Evolutionary conservation across 2,113 vertebrate genomes (phyloP), one percentile per base, ranked within the genome.

Genomic region (Aegithalos caudatus): DNA sequence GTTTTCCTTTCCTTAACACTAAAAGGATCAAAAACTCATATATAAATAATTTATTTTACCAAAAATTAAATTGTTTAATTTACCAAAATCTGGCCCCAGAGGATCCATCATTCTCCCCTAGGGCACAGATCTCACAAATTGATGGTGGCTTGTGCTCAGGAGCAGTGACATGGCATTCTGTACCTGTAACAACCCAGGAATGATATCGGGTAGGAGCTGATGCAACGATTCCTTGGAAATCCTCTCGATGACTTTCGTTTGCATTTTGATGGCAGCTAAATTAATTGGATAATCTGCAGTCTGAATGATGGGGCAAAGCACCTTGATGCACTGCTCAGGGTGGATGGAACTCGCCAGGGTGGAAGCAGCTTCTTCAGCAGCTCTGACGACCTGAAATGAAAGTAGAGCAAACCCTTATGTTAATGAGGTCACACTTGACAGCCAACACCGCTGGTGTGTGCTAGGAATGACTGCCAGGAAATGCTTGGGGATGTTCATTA

Each of bases 251-350:
- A 99, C 99, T 96, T 99, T 99, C 1, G 99, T 99, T 96, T 99
- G 99, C 99, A 99, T 99, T 98, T 99, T 99, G 97, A 99, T 99
- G 96, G 99, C 99, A 10, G 99, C 99, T 72, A 99, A 98, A 90
- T 99, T 99, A 97, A 99, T 99, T 96, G 99, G 99, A 96, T 99
- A 99, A 97, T 99, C 99, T 16, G 99, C 99, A 1, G 99, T 99
- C 98, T 99, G 99, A 90, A 99, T 99, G 87, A 99, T 99, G 74
- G 99, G 99, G 83, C 99, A 99, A 60, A 99, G 98, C 77, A 99
- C 99, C 97, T 99, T 99, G 98, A 99, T 99, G 98, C 99, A 99
- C 96, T 99, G 99, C 97, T 99, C 99, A 0, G 99, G 99, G 96
- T 99, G 99, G 95, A 99, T 99, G 89, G 99, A 99, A 66, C 99